These are phyloP conservation scores for Peromyscus nudipes DNA, from an alignment of 2,797 vertebrate species.

Conservation along the genomic window DNA sequence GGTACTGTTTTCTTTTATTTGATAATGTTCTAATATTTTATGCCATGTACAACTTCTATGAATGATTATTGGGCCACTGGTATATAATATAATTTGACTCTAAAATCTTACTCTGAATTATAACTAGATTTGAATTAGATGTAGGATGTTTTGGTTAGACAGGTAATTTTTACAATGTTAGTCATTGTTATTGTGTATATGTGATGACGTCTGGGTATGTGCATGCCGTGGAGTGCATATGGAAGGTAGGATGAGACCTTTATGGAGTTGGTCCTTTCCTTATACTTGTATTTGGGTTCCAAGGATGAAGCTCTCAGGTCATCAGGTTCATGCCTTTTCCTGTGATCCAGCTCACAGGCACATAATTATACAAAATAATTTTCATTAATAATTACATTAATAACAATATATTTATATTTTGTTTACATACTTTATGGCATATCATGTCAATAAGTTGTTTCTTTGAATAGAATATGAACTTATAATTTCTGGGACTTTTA, in stretches of 20 bases:
- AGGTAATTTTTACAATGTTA: not conserved
- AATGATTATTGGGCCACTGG: not conserved
- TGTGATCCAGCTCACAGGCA: not conserved
- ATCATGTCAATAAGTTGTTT: not conserved
- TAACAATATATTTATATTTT: not conserved
- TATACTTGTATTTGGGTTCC: not conserved
- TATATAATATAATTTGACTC: not conserved
- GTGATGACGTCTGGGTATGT: not conserved
- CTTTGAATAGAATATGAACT: not conserved
- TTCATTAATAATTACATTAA: not conserved
- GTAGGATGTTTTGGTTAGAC: not conserved
- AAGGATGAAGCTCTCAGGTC: not conserved
- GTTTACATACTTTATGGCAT: not conserved
- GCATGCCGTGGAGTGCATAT: too few relatives aligned
- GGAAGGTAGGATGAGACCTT: not conserved
- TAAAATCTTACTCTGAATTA: not conserved
- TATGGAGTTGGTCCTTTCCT: not conserved
- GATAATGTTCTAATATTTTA: slow-evolving; percentile 32
- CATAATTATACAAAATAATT: slow-evolving; percentile 29
- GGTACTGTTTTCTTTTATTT: slow-evolving; percentile 23
- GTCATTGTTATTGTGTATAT: not conserved
- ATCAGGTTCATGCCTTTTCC: not conserved
- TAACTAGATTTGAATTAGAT: not conserved
- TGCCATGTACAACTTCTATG: not conserved
- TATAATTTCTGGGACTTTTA: slow-evolving; percentile 1